Base-by-base conservation (phyloP, 2,888 invertebrate species). In the Brachynemurus nebulosus region DNA sequence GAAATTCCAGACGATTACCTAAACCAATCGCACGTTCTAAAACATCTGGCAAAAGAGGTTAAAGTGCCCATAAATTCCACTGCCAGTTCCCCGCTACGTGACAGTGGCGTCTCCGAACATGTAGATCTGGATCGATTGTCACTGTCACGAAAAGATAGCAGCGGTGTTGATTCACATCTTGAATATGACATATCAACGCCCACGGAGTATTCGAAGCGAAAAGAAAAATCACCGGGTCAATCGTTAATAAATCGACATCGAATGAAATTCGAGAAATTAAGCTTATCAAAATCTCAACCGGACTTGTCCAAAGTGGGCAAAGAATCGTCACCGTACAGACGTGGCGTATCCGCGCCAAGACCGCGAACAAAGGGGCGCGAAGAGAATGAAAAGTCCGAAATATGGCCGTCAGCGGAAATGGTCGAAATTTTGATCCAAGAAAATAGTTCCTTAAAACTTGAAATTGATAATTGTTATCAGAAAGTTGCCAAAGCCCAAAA, bases 401-500 rank as follows among this genome's bases (percentile, higher is more conserved):
- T 59, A 63, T 81, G 73, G 75, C 78, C 60, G 53, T 74, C 71
- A 3, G 69, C 73, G 4, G 85, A 86, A 53, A 83, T 88, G 67
- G 76, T 90, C 11, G 86, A 89, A 57, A 76, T 84, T 45, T 68
- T 91, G 9, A 80, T 85, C 42, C 80, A 84, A 42, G 91, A 92
- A 67, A 90, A 90, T 62, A 80, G 80, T 55, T 76, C 78, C 51
- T 73, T 92, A 49, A 84, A 89, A 65, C 68, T 81, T 42, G 89
- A 91, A 61, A 66, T 91, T n/a, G 80, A 83, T 44, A 76, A 80
- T 52, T 88, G 82, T 51, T 81, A 83, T 57, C 80, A 80, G 57
- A 81, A 88, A 56, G 83, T 89, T 48, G 78, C 84, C 38, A 89
- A 86, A 64, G 80, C 90, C 34, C 82, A 84, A 62, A 89, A 89